Percentiles rank a stretch among this genome's conserved stretches.
Evolutionary conservation across 2,797 vertebrate species (phyloP).

Genomic region (Poliocrania exsul): DNA sequence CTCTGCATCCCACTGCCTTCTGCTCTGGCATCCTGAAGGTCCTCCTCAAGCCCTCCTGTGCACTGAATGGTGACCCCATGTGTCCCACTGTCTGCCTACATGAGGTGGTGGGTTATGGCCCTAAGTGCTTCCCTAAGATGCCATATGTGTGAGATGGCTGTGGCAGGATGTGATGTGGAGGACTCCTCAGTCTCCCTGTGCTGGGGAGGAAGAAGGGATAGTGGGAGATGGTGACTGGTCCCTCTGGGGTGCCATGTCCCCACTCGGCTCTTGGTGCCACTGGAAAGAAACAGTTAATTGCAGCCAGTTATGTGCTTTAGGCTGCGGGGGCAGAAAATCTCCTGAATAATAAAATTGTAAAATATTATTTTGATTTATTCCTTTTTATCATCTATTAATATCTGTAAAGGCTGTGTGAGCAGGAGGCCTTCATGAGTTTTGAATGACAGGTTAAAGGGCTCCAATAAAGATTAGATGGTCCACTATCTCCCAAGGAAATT

Average conservation of each 20-base stretch:
- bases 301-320: neutral
- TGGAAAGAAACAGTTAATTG: neutral
- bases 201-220: slow-evolving; percentile 32
- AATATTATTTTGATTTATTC: slow-evolving; percentile 74
- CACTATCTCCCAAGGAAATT: slow-evolving; percentile 86
- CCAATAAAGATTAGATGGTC: slow-evolving; percentile 86
- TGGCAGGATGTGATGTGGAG: neutral
- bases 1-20: neutral
- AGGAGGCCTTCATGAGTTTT: slow-evolving; percentile 74
- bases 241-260: neutral
- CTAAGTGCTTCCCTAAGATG: neutral
- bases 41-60: neutral
- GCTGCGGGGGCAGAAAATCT: neutral
- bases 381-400: slow-evolving; percentile 75
- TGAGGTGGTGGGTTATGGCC: neutral
- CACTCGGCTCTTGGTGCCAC: neutral
- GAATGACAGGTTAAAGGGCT: slow-evolving; percentile 85
- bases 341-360: slow-evolving; percentile 69
- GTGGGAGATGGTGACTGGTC: neutral
- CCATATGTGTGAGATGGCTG: rapidly evolving
- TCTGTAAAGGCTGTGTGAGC: slow-evolving; percentile 61
- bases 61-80: rapidly evolving
- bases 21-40: neutral
- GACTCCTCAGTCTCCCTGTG: rapidly evolving
- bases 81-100: neutral